phyloP scores from a whole-genome alignment of 2,797 vertebrate genomes.

The Oceanodroma leucorhoa region DNA sequence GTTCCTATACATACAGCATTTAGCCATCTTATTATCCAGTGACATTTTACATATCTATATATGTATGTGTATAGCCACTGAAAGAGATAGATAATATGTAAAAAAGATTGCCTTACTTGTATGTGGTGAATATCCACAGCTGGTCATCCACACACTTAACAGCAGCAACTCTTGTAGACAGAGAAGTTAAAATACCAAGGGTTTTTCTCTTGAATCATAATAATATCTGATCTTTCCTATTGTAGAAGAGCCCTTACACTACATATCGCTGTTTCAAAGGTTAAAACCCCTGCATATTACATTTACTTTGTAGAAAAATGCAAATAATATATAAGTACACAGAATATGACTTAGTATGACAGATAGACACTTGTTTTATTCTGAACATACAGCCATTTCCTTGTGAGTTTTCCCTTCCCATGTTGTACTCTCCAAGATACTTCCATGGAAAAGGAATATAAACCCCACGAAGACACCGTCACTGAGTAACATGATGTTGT shows the following conservation, averaged over 20 bases:
- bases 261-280: background rate
- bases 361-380: background rate
- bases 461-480: background rate
- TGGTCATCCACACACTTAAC: background rate
- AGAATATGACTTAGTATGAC: background rate
- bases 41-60: background rate
- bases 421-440: background rate
- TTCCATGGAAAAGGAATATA: background rate
- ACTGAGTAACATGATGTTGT: background rate
- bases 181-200: background rate
- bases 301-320: background rate
- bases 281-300: background rate
- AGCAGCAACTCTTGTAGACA: background rate
- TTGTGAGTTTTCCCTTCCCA: background rate
- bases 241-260: background rate
- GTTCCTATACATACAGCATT: background rate
- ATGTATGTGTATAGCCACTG: background rate
- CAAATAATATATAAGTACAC: background rate
- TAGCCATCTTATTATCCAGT: background rate
- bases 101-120: background rate
- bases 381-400: background rate
- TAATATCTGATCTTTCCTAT: background rate
- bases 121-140: background rate
- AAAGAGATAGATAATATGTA: background rate
- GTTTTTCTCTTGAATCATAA: background rate